Base-by-base conservation (phyloP, 2,888 invertebrate genomes). In the Eudemis profundana region DNA sequence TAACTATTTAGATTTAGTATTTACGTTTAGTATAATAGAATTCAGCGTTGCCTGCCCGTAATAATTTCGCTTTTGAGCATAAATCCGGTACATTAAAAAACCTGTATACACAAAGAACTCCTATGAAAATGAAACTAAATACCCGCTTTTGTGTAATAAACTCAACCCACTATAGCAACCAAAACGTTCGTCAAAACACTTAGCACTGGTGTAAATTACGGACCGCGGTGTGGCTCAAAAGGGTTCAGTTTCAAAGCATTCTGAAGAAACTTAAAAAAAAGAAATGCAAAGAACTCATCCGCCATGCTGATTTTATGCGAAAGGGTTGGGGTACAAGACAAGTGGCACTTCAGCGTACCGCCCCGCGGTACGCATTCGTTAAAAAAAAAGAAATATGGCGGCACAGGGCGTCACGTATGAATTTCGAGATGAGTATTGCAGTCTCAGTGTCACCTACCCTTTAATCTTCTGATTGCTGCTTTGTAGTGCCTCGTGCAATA, bases 291-390 rank as follows among this genome's bases (percentile, higher is more conserved):
- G 78, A 79, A 82, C 82, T 82, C 82, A 84, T 87, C 86, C 87
- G 89, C 90, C 86, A 89, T 90, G 84, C 83, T 87, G 88, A 85
- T 86, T 89, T 86, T 85, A 80, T 81, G 81, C 83, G 75, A 81
- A 83, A 85, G 87, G 89, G 90, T 86, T 84, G 86, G 90, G 87
- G 84, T 77, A 79, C 47, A 46, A 14, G 59, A 60, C 81, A 89
- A 92, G 91, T 89, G 86, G 75, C 84, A 86, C 91, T 91, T 87
- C 79, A 77, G 68, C 78, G 88, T 78, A 86, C 90, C 90, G 89
- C 90, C 90, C 90, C 85, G 81, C 70, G 69, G 72, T 73, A 77
- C 78, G 83, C 78, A 77, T 81, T 83, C 77, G 78, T 78, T 74
- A 78, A 75, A 82, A 81, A 77, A 77, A 75, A 72, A 74, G 78